These are phyloP conservation scores for Drosophila nebulosa DNA, from an alignment of 1,140 invertebrate species.

Conservation along the genomic window DNA sequence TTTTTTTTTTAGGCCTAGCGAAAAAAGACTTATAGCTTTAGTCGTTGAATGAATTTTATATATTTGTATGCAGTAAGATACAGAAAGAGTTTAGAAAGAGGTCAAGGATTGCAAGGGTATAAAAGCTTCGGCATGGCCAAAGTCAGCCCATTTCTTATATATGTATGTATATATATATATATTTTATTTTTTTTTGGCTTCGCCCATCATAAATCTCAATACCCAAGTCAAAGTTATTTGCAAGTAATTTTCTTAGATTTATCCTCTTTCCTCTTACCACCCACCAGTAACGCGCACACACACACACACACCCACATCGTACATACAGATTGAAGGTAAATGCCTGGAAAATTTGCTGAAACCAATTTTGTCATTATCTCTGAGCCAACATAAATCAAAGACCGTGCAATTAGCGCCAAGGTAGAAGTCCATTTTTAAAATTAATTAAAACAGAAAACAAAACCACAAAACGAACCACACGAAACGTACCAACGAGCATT, in stretches of 20 bases:
- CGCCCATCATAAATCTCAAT: not conserved
- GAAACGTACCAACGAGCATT: slow-evolving; percentile 18
- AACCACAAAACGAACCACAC: slow-evolving; percentile 56
- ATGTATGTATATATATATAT: no score
- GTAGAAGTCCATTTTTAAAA: slow-evolving; percentile 55
- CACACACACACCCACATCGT: slow-evolving; percentile 25
- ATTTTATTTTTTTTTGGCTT: not conserved
- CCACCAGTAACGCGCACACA: not conserved
- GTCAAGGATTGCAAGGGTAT: no score
- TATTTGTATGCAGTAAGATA: no score
- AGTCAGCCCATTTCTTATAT: no score
- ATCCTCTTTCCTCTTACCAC: not conserved
- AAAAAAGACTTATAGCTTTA: no score
- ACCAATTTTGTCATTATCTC: slow-evolving; percentile 54
- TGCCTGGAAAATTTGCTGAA: slow-evolving; percentile 22
- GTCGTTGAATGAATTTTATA: no score
- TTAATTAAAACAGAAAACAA: slow-evolving; percentile 54
- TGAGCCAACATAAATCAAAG: slow-evolving; percentile 52
- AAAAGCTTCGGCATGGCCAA: no score
- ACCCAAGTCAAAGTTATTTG: not conserved
- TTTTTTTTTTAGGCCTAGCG: no score
- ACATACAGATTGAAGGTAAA: not conserved
- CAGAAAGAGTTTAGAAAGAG: no score
- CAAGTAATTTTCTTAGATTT: not conserved
- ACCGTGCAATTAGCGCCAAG: slow-evolving; percentile 51